phyloP scores from a whole-genome alignment of 2,888 invertebrate genomes.

The Atrina japonica region DNA sequence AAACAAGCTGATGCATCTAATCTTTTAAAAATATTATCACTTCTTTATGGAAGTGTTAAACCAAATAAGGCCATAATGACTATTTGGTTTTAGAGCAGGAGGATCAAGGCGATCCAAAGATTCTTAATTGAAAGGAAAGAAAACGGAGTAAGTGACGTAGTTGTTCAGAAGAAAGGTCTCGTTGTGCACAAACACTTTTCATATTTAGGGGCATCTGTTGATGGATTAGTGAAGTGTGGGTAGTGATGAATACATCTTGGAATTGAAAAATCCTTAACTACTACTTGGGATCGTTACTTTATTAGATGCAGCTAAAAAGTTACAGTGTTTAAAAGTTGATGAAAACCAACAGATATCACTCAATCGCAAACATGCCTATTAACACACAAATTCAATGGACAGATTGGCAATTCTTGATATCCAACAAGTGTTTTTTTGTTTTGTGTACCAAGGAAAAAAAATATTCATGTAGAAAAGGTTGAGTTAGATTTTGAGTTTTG shows the following conservation, averaged over 20 bases:
- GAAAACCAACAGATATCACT: conserved; percentile 17
- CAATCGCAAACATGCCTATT: conserved; percentile 8
- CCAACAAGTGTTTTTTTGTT: conserved; percentile 5
- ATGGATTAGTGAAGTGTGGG: background rate
- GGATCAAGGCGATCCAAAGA: too few relatives aligned
- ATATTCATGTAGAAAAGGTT: conserved; percentile 10
- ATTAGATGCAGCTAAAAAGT: conserved; percentile 1
- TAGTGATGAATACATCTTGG: background rate
- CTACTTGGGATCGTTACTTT: conserved; percentile 12
- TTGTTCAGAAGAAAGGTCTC: conserved; percentile 3
- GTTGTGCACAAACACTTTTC: background rate
- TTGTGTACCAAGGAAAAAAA: conserved; percentile 19
- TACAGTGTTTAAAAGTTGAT: conserved; percentile 27
- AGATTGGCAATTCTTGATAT: conserved; percentile 17
- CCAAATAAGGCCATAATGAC: too few relatives aligned
- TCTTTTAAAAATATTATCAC: too few relatives aligned
- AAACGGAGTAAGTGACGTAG: background rate
- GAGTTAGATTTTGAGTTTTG: background rate
- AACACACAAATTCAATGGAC: conserved; percentile 22
- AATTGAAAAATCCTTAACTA: conserved; percentile 23
- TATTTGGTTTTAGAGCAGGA: too few relatives aligned
- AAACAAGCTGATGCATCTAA: too few relatives aligned
- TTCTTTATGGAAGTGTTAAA: too few relatives aligned
- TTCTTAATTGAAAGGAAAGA: too few relatives aligned
- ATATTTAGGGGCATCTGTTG: conserved; percentile 28